Conservation (phyloP, 2,888 invertebrate genomes). For the Xylophagus ater region DNA sequence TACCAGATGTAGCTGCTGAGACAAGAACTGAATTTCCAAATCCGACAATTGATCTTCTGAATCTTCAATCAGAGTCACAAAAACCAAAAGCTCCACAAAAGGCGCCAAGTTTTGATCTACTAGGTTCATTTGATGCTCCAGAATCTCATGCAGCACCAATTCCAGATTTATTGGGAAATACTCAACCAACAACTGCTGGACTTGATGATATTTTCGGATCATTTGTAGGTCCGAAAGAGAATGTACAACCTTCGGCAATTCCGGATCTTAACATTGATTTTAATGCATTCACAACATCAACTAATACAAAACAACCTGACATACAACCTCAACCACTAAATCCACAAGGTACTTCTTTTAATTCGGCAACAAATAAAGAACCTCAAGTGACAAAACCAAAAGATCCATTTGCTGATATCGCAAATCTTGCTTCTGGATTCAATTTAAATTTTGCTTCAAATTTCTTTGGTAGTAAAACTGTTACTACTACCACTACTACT, state of each 20-base stretch:
- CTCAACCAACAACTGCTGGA: conserved; percentile 27
- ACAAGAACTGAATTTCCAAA: conserved; percentile 23
- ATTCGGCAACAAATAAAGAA: conserved; percentile 6
- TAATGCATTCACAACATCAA: conserved; percentile 20
- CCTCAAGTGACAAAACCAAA: conserved; percentile 28
- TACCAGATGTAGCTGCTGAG: conserved; percentile 33
- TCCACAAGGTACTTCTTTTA: neutral
- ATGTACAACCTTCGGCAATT: conserved; percentile 2
- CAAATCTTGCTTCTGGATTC: conserved; percentile 38
- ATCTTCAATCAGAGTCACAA: too few species aligned
- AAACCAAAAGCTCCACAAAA: conserved; percentile 26
- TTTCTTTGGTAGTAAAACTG: conserved; percentile 29
- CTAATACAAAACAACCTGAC: neutral
- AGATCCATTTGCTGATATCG: conserved; percentile 69
- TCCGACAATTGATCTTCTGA: too few species aligned
- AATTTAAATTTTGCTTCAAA: conserved; percentile 36
- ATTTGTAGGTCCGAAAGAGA: conserved; percentile 20
- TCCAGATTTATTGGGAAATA: conserved; percentile 30
- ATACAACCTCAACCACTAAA: neutral
- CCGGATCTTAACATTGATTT: conserved; percentile 25
- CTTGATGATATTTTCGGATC: conserved; percentile 58
- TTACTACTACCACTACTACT: conserved; percentile 31
- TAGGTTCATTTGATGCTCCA: conserved; percentile 40
- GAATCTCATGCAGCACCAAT: conserved; percentile 32
- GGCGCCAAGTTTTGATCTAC: conserved; percentile 49